Evolutionary conservation across 2,113 vertebrate species (phyloP), one percentile per base, ranked within the genome.

Genomic region (Peromyscus leucopus): DNA sequence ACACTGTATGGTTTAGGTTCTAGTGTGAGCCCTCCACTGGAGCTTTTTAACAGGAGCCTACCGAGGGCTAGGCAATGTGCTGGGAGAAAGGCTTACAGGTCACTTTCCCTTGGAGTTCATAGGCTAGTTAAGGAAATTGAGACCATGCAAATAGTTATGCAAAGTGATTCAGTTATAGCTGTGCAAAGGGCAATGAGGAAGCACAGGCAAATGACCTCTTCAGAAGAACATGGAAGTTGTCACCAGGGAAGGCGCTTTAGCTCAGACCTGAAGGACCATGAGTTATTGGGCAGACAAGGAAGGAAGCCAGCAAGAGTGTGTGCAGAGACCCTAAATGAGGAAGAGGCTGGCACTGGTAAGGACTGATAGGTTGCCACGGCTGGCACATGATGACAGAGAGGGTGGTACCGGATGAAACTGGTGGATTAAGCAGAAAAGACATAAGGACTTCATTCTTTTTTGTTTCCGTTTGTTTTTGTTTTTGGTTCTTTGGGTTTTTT

Each of bases 161-260:
- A 86, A 95, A 79, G 24, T 85, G 92, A 90, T 57, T 96, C 76
- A 86, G 31, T 91, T 89, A 71, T 31, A 95, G 48, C 78, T 93
- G 67, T 95, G 59, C 74, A 83, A 39, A 94, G 90, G 72, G 48
- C 82, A 91, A 42, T 39, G 22, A 95, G 76, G 82, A 96, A 89
- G 59, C 86, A n/a, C 3, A 65, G 16, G 72, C 3, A 71, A 19
- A 79, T 9, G 57, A 13, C 26, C 31, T 89, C 71, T 7, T 28
- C 4, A 8, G n/a, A 72, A 19, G 17, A 69, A 39, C 36, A 26
- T 28, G 65, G 71, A 91, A 71, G 28, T 61, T 69, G 86, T 69
- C 89, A 90, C 82, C 76, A 76, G 75, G 72, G 74, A 78, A 31
- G 63, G 19, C 87, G 28, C 85, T 86, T 85, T 33, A 55, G 48